A percentile compares a stretch with the other conserved stretches of the same genome.
Evolutionary conservation across 2,797 vertebrate genomes (phyloP).

Genomic region (Anniella stebbinsi): DNA sequence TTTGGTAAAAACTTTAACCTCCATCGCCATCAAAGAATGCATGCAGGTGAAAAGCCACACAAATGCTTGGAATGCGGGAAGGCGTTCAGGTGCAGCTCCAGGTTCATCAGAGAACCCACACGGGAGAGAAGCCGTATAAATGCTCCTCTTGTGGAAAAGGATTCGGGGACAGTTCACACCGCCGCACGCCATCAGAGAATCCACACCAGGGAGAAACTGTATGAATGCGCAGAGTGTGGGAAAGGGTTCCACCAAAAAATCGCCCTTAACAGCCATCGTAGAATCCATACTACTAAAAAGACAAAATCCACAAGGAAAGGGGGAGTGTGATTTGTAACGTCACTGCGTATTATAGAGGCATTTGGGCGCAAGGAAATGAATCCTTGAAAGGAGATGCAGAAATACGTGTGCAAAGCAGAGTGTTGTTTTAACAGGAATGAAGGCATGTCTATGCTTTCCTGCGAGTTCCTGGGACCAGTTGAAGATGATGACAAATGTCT

Average conservation of each 20-base stretch:
- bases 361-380: too few relatives aligned
- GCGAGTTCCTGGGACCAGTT: neutral
- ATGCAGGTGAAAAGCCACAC: neutral
- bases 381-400: too few relatives aligned
- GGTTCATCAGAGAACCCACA: neutral
- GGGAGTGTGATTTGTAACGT: neutral
- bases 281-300: neutral
- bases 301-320: neutral
- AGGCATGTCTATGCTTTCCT: neutral
- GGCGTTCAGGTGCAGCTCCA: neutral
- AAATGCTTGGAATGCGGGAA: neutral
- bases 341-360: neutral
- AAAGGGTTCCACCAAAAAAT: neutral
- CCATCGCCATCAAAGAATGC: neutral
- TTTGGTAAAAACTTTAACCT: neutral
- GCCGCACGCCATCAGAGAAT: neutral
- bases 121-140: neutral
- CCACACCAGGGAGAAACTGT: neutral
- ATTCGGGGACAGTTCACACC: neutral
- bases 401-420: too few relatives aligned
- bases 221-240: neutral
- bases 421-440: neutral
- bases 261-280: neutral
- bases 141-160: neutral
- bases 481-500: too few relatives aligned